Evolutionary conservation across 2,888 invertebrate species (phyloP), one percentile per base, ranked within the genome.

Genomic region (Pristionchus entomophagus): DNA sequence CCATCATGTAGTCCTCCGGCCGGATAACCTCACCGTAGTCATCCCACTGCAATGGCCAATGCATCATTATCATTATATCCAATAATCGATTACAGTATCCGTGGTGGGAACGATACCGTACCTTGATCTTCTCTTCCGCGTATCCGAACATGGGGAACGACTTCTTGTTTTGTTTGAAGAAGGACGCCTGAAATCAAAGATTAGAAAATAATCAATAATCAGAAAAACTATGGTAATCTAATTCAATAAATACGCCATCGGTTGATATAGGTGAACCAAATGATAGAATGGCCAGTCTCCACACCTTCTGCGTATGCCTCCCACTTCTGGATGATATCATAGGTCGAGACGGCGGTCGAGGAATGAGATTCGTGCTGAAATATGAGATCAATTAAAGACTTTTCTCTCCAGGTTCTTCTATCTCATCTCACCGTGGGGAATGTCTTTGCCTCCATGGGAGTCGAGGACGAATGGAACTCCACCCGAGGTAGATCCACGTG

Each of bases 141-240:
- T 96, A 96, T 0, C 98, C 99, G 94, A 97, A 99, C 97, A 99
- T 98, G 0, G 98, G 98, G 94, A 97, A 97, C 91, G 97, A 96
- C 86, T 97, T 96, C 94, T 97, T 97, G 85, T 96, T 96, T 89
- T 95, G 96, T 94, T 97, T 97, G 93, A 97, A 97, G 93, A 97
- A 97, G 85, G 97, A 92, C 26, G 91, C 87, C 62, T 91, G 88
- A 78, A 22, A 56, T 3, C n/a, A 45, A 32, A 45, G 14, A 1
- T 26, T 12, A 26, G 22, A 26, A 59, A 26, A 22, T 26, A 59
- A 59, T 22, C 22, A 29, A 49, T 17, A 78, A 49, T 8, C 26
- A 51, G 22, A 32, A 32, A 2, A 45, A n/a, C 45, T 19, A 77
- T n/a, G 38, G 29, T 38, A 35, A 73, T 41, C 41, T 4, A 73